phyloP scores from a whole-genome alignment of 2,888 invertebrate species.

The Oscheius sp. region DNA sequence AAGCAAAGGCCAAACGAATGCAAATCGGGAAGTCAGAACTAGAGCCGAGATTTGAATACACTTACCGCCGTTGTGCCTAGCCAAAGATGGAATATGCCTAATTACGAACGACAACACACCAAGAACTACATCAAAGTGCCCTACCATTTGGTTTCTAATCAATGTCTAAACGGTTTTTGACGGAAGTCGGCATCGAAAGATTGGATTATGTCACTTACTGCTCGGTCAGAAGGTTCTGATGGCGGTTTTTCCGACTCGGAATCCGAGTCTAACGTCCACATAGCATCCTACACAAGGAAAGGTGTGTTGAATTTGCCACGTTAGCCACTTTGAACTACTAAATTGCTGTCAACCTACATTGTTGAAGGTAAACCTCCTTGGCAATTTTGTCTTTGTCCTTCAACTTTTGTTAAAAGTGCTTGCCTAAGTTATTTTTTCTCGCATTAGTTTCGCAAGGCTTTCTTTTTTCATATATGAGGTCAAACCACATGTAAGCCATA shows the following conservation, averaged over 20 bases:
- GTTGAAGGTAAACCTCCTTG: neutral
- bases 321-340: conserved; percentile 27
- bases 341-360: conserved; percentile 25
- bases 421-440: neutral
- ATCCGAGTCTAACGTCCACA: conserved; percentile 31
- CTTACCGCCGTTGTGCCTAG: conserved; percentile 29
- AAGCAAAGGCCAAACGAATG: conserved; percentile 22
- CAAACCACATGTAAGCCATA: neutral
- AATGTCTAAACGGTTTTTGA: neutral
- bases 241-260: conserved; percentile 24
- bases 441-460: neutral
- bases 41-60: conserved; percentile 31
- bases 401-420: neutral
- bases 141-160: neutral
- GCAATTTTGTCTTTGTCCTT: neutral
- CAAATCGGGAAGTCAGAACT: conserved; percentile 29
- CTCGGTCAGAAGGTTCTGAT: conserved; percentile 25
- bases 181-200: neutral
- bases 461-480: neutral
- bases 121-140: conserved; percentile 3
- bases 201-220: conserved; percentile 3
- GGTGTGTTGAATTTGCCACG: conserved; percentile 11
- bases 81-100: conserved; percentile 15
- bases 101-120: conserved; percentile 23
- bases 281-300: conserved; percentile 16